A percentile compares a stretch with the other conserved stretches of the same genome.
Conservation (phyloP, 2,888 invertebrate species). For the Rotaria macrura region DNA sequence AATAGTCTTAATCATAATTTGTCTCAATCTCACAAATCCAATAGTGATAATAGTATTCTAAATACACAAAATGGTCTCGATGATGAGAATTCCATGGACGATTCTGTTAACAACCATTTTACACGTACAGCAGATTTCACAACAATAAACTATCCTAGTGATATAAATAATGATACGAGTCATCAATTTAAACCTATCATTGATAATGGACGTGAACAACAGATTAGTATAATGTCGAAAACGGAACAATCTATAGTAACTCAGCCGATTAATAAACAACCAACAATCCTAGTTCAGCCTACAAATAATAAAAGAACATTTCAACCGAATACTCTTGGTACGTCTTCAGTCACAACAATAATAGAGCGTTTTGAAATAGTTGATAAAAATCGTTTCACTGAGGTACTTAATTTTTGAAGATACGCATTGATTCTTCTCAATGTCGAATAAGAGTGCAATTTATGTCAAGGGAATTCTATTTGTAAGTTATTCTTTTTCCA, state of each 20-base stretch:
- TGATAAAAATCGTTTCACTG: too few relatives aligned
- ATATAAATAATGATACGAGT: not conserved
- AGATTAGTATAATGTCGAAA: not conserved
- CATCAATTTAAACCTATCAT: not conserved
- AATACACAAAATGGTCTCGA: not conserved
- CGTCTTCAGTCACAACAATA: not conserved
- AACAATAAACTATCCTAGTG: not conserved
- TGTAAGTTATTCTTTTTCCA: too few relatives aligned
- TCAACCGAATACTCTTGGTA: not conserved
- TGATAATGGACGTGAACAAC: not conserved
- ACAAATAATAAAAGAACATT: not conserved
- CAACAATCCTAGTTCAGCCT: not conserved
- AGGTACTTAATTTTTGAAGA: too few relatives aligned
- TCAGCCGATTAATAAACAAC: not conserved
- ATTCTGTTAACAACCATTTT: not conserved
- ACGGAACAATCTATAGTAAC: not conserved
- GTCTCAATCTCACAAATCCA: not conserved
- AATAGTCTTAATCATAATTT: not conserved
- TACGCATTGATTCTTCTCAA: too few relatives aligned
- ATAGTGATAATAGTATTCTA: not conserved
- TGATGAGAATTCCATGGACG: not conserved
- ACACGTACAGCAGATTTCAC: not conserved
- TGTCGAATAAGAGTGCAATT: too few relatives aligned
- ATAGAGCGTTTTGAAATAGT: too few relatives aligned
- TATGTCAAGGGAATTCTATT: too few relatives aligned